Evolutionary conservation across 2,113 vertebrate species (phyloP).

Genomic region (Mormoops blainvillei): DNA sequence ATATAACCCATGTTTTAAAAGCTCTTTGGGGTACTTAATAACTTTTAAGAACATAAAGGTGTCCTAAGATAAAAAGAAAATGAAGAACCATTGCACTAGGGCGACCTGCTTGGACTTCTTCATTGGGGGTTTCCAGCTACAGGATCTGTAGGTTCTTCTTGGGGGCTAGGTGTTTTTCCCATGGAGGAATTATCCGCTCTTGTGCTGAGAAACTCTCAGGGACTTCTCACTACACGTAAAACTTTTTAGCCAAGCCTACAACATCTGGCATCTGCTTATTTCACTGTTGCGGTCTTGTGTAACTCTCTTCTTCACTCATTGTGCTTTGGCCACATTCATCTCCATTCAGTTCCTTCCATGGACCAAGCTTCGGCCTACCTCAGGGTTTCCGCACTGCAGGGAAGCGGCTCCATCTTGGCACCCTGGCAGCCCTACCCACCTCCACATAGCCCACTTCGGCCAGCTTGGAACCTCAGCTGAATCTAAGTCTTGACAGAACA

Average conservation of each 20-base stretch:
- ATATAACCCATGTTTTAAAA: background rate
- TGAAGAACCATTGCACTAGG: background rate
- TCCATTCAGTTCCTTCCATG: background rate
- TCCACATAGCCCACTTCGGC: background rate
- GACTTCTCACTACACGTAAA: background rate
- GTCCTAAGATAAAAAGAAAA: background rate
- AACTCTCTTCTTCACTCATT: background rate
- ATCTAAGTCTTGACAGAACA: background rate
- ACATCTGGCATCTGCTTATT: background rate
- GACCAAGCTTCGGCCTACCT: background rate
- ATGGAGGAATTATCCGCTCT: background rate
- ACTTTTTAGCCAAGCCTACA: background rate
- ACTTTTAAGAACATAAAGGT: background rate
- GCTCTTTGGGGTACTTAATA: background rate
- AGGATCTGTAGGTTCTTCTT: background rate
- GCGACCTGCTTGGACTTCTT: background rate
- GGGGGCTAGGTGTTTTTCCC: background rate
- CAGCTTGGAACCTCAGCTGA: background rate
- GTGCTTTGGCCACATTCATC: background rate
- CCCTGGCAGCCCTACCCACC: background rate
- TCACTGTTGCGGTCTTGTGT: background rate
- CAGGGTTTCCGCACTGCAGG: background rate
- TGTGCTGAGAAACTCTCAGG: background rate
- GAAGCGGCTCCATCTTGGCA: accelerated
- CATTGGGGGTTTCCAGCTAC: background rate